Evolutionary conservation across 2,113 vertebrate genomes (phyloP).

Genomic region (Amphiprion ocellaris): DNA sequence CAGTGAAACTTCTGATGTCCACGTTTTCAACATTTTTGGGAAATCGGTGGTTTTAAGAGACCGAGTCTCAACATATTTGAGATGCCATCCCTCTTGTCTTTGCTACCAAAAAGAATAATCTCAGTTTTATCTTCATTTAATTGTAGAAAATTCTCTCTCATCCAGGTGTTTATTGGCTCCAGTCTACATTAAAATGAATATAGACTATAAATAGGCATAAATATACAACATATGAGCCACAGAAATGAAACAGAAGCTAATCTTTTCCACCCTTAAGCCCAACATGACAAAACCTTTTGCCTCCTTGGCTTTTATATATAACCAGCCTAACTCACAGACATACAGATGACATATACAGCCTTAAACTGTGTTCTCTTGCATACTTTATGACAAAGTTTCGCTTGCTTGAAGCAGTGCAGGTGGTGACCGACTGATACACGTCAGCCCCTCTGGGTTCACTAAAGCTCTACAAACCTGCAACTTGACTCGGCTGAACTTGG

Average conservation of each 20-base stretch:
- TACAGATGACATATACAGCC: background rate
- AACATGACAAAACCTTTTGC: background rate
- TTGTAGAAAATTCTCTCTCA: no score
- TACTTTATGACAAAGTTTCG: constrained; percentile 4
- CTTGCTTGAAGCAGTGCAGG: background rate
- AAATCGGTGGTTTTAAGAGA: no score
- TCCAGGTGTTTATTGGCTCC: no score
- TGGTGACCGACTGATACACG: background rate
- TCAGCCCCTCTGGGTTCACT: background rate
- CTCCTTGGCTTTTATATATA: background rate
- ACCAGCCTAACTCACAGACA: background rate
- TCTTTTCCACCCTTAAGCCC: background rate
- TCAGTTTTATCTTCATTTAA: no score
- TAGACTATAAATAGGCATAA: background rate
- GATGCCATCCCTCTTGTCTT: no score
- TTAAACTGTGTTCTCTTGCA: background rate
- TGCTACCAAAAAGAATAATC: no score
- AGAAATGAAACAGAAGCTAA: no score
- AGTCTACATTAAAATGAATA: background rate
- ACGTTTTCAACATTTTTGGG: no score
- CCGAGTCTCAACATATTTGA: no score
- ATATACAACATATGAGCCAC: background rate
- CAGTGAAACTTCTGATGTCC: no score
- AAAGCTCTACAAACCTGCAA: background rate
- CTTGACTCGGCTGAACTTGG: background rate